Evolutionary conservation across 2,888 invertebrate genomes (phyloP).

Genomic region (Thalpophila matura): DNA sequence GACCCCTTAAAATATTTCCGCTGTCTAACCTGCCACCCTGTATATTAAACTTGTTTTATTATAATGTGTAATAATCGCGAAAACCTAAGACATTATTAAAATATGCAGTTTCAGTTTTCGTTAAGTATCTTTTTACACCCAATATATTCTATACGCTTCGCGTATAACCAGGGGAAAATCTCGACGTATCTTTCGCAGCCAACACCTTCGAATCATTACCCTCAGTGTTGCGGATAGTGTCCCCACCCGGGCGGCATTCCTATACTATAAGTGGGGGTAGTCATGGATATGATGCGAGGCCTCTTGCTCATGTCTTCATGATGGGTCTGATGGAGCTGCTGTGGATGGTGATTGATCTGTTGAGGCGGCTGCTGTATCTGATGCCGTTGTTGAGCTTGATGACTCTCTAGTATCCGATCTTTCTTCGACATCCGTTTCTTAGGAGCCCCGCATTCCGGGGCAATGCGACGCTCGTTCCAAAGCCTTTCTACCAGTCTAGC

Average conservation of each 20-base stretch:
- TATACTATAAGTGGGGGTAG: conserved; percentile 76
- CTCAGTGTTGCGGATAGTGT: conserved; percentile 82
- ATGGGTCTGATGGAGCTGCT: conserved; percentile 60
- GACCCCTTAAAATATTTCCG: no score
- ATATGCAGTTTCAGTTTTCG: no score
- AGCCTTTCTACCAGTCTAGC: conserved; percentile 75
- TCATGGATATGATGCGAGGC: conserved; percentile 77
- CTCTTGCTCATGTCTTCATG: conserved; percentile 81
- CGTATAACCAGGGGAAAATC: background rate
- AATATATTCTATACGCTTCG: no score
- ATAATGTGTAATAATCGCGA: no score
- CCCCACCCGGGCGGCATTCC: conserved; percentile 82
- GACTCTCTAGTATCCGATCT: conserved; percentile 73
- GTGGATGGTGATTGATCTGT: conserved; percentile 33
- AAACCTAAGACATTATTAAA: no score
- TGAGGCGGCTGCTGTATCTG: conserved; percentile 49
- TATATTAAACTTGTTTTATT: no score
- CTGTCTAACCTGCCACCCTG: no score
- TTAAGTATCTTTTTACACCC: no score
- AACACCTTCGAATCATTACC: conserved; percentile 5
- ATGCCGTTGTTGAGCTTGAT: conserved; percentile 50
- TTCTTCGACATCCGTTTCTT: conserved; percentile 82
- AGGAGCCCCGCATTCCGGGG: conserved; percentile 72
- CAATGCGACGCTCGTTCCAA: conserved; percentile 80
- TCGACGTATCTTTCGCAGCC: conserved; percentile 13